A percentile compares a stretch with the other conserved stretches of the same genome.
phyloP scores from a whole-genome alignment of 2,113 vertebrate species.

The Psephotus haematonotus region DNA sequence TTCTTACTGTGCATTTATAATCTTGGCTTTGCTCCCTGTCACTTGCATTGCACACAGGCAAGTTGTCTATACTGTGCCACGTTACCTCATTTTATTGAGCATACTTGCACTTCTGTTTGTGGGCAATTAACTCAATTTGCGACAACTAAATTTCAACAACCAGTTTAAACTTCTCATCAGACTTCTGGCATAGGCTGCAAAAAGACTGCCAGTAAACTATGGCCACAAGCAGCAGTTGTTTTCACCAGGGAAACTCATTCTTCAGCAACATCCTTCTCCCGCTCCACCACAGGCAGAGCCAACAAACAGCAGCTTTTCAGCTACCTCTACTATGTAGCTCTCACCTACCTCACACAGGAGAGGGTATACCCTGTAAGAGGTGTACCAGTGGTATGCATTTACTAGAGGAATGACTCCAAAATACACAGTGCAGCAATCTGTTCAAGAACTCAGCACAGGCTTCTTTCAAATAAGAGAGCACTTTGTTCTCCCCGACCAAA shows the following conservation, averaged over 20 bases:
- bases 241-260: conserved; percentile 16
- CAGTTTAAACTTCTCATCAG: conserved; percentile 31
- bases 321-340: not conserved
- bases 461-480: conserved; percentile 25
- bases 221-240: conserved; percentile 43
- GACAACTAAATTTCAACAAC: conserved; percentile 37
- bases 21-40: not conserved
- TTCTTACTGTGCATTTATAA: not conserved
- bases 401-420: conserved; percentile 49
- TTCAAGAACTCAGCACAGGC: not conserved
- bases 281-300: not conserved
- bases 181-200: conserved; percentile 17
- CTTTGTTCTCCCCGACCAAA: not conserved
- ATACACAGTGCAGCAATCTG: conserved; percentile 9
- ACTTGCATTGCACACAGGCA: not conserved
- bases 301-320: conserved; percentile 38
- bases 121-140: conserved; percentile 37
- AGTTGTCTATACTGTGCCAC: not conserved
- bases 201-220: conserved; percentile 28
- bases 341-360: not conserved
- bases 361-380: not conserved
- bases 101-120: conserved; percentile 19
- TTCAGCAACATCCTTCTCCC: not conserved
- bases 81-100: not conserved
- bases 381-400: conserved; percentile 3